Conservation (phyloP, 2,797 vertebrate species). For the Otolemur crassicaudatus region DNA sequence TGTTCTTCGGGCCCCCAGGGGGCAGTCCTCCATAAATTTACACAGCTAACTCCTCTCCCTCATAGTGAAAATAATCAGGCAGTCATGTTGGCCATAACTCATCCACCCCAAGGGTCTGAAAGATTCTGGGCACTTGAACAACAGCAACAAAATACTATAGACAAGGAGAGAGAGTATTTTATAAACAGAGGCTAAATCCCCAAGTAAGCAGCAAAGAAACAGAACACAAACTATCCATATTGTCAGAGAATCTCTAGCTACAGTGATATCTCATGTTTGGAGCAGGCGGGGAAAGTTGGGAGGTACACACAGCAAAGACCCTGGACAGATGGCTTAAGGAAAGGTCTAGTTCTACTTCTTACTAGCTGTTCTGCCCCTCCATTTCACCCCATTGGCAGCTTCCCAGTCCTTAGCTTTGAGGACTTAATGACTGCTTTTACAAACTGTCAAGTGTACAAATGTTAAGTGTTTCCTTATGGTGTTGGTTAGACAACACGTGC, state of each 20-base stretch:
- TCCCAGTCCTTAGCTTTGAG: background rate
- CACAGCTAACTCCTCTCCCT: background rate
- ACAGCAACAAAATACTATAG: slow-evolving; percentile 45
- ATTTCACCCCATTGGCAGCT: background rate
- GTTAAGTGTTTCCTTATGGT: background rate
- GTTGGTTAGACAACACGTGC: background rate
- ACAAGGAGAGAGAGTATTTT: slow-evolving; percentile 36
- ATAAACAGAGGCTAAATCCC: slow-evolving; percentile 50
- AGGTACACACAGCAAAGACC: background rate
- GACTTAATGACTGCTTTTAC: background rate
- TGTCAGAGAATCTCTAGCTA: background rate
- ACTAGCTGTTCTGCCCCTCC: background rate
- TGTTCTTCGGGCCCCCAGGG: background rate
- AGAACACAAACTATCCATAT: slow-evolving; percentile 46
- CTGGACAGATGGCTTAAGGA: too few species aligned
- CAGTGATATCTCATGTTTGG: background rate
- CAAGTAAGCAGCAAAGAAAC: slow-evolving; percentile 54
- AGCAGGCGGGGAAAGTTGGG: background rate
- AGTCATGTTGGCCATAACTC: background rate
- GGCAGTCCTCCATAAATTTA: slow-evolving; percentile 8
- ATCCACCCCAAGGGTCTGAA: slow-evolving; percentile 42
- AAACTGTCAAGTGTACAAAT: background rate
- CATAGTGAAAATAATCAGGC: background rate
- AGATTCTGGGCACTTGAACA: slow-evolving; percentile 59
- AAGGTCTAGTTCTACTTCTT: background rate